Evolutionary conservation across 2,888 invertebrate genomes (phyloP).

Genomic region (Himalopsyche japonica): DNA sequence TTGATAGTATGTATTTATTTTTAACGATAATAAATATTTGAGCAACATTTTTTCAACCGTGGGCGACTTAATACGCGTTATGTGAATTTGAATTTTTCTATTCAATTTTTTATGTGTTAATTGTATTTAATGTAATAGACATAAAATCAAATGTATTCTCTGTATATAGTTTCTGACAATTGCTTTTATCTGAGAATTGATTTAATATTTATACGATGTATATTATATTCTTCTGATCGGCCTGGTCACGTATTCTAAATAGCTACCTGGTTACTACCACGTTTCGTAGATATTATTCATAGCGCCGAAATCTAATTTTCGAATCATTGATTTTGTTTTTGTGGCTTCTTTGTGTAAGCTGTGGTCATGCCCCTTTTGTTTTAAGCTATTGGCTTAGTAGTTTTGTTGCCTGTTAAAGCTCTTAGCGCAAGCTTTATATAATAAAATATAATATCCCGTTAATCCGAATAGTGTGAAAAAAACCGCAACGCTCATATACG

Average conservation of each 20-base stretch:
- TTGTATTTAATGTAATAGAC: no score
- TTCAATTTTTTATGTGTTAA: no score
- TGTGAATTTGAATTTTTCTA: no score
- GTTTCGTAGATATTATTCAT: not conserved
- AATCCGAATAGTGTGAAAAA: not conserved
- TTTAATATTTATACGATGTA: no score
- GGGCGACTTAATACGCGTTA: no score
- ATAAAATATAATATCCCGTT: not conserved
- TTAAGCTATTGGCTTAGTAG: not conserved
- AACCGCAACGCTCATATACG: not conserved
- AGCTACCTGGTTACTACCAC: not conserved
- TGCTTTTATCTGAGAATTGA: no score
- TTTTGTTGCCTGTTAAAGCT: not conserved
- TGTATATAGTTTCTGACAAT: no score
- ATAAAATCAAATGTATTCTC: no score
- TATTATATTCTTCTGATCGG: no score
- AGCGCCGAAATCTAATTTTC: not conserved
- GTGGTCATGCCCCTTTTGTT: not conserved
- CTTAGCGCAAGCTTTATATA: not conserved
- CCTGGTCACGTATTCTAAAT: not conserved
- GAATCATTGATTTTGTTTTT: not conserved
- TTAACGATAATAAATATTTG: no score
- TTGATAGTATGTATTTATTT: no score
- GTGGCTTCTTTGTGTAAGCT: not conserved
- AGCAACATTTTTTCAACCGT: no score